Evolutionary conservation across 2,113 vertebrate genomes (phyloP).

Genomic region (Pomatostomus ruficeps): DNA sequence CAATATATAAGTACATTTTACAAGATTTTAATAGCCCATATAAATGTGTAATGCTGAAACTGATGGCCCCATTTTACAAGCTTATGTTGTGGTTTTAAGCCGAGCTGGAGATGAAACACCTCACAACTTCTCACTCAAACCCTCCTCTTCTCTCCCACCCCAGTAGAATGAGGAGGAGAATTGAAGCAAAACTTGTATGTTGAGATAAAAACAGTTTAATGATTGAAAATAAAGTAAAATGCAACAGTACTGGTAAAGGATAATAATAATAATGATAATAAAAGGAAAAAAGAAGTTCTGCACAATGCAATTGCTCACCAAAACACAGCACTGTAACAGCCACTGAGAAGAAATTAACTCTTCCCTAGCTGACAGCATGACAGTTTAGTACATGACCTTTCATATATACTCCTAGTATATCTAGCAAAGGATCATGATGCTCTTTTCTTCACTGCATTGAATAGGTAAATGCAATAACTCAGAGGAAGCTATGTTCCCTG

Average conservation of each 20-base stretch:
- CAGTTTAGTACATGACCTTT: background rate
- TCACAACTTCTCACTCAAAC: background rate
- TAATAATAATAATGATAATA: background rate
- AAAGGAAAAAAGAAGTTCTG: background rate
- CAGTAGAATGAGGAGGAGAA: background rate
- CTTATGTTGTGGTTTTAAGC: background rate
- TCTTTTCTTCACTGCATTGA: background rate
- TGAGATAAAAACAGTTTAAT: background rate
- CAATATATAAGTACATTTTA: background rate
- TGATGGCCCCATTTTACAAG: background rate
- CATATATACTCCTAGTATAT: background rate
- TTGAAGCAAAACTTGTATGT: background rate
- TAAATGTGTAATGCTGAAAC: background rate
- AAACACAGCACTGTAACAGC: background rate
- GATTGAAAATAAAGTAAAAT: background rate
- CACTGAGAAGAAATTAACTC: background rate
- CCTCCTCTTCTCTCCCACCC: background rate
- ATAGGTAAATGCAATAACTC: background rate
- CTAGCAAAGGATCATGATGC: background rate
- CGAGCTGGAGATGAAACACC: background rate
- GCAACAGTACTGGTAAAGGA: background rate
- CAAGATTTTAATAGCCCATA: background rate
- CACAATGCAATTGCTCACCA: background rate
- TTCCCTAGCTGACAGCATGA: background rate
- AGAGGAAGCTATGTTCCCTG: background rate